These are phyloP conservation scores for Elysia crispata DNA, from an alignment of 2,888 invertebrate genomes.

Conservation along the genomic window DNA sequence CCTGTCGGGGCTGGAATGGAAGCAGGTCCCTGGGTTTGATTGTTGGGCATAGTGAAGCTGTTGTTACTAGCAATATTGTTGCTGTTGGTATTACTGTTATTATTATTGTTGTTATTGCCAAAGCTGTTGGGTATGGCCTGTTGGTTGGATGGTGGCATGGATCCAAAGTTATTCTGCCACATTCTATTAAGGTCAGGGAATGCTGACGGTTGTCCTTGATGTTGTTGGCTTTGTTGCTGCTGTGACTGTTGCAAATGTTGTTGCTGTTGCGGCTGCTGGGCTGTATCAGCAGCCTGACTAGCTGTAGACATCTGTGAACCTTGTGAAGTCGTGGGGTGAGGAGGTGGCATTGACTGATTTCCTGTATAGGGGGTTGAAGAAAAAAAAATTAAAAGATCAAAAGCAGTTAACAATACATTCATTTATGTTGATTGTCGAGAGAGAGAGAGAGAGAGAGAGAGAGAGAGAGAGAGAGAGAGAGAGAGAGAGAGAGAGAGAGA, in stretches of 20 bases:
- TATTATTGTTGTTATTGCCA: constrained; percentile 35
- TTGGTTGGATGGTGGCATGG: constrained; percentile 3
- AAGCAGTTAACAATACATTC: no score
- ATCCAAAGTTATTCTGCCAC: constrained; percentile 49
- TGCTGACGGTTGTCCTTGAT: constrained; percentile 12
- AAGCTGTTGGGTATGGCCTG: constrained; percentile 32
- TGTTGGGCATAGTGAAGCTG: constrained; percentile 10
- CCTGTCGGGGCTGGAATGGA: constrained; percentile 1
- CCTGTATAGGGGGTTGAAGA: background rate
- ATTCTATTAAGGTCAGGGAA: constrained; percentile 47
- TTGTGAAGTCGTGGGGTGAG: constrained; percentile 14
- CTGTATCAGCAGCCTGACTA: background rate
- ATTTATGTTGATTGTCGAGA: no score
- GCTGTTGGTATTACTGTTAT: background rate
- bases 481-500: no score
- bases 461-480: no score
- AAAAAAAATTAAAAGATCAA: constrained; percentile 12
- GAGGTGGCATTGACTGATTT: constrained; percentile 3
- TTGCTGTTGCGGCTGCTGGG: no score
- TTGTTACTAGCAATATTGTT: constrained; percentile 18
- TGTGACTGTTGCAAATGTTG: no score
- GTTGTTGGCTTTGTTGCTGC: constrained; percentile 2
- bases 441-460: no score
- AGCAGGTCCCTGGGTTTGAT: constrained; percentile 17
- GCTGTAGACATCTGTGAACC: constrained; percentile 34